Base-by-base conservation (phyloP, 2,888 invertebrate genomes). In the Agrochola circellaris region DNA sequence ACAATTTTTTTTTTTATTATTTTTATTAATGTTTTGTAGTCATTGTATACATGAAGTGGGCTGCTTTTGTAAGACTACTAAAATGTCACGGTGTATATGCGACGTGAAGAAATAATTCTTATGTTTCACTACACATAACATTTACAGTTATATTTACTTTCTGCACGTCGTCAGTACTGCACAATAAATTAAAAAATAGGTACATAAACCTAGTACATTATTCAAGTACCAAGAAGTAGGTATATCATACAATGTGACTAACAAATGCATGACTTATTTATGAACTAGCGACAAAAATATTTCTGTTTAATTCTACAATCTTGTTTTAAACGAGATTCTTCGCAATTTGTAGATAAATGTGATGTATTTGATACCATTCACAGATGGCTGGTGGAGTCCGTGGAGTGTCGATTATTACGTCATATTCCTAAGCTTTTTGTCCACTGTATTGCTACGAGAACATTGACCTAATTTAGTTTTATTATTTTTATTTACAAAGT, bases 201-300 rank as follows among this genome's bases (percentile, higher is more conserved):
- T n/a, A 48, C 45, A 17, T 48, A 66, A 38, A 83, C 45, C n/a
- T 70, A 87, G 60, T 73, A 67, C 54, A 76, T 81, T 71, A 75
- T 73, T 76, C 20, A 75, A 65, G 73, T 76, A 62, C 64, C 61
- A 64, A 73, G 34, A 67, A 72, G n/a, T 79, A 82, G 80, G 74
- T 60, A 87, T 69, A 62, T 89, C 76, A 78, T 84, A 66, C 62
- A 78, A 54, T 86, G 88, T 88, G 85, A 88, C 88, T 88, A 88
- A 88, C 89, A 88, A 73, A 54, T 84, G 88, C 89, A 88, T 88
- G 88, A 82, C 68, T 75, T 82, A 81, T 56, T 42, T 76, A 74
- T 70, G 65, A 85, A 77, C 20, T 38, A 75, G 30, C 66, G 42
- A 73, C 65, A 56, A 61, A 58, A 48, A 62, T 48, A 42, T 58